Percentiles rank a stretch among this genome's conserved stretches.
These are phyloP conservation scores for Zosterops hypoxanthus DNA, from an alignment of 2,113 vertebrate species.

Conservation along the genomic window DNA sequence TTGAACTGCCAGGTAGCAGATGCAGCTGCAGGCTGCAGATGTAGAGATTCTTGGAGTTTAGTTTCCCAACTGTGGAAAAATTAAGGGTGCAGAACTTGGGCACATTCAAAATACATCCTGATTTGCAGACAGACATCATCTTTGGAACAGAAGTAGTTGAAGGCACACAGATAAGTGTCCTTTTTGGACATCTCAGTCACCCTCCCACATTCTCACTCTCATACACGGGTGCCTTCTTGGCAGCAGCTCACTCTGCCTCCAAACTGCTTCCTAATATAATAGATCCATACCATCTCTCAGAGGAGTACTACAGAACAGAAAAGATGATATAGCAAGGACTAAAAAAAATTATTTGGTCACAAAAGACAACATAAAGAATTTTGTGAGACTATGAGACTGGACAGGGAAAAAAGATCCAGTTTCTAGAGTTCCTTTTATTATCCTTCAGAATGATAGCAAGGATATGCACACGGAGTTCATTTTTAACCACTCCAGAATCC, in stretches of 20 bases:
- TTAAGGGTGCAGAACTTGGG: slow-evolving; percentile 2
- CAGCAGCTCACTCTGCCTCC: neutral
- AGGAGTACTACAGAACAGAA: neutral
- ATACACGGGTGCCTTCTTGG: neutral
- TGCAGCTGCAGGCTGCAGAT: neutral
- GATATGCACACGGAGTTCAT: neutral
- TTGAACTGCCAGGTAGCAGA: neutral
- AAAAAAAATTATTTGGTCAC: neutral
- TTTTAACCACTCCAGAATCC: neutral
- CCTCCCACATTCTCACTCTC: neutral
- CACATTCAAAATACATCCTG: neutral
- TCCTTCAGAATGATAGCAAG: neutral
- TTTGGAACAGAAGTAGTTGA: neutral
- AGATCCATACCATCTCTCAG: neutral
- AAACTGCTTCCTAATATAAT: neutral
- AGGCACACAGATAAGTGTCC: neutral
- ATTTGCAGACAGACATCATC: neutral
- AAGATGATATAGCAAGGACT: neutral
- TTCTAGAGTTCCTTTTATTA: neutral
- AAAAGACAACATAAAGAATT: neutral
- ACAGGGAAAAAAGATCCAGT: neutral
- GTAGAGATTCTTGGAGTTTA: neutral
- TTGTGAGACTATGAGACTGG: neutral
- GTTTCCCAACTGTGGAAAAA: neutral
- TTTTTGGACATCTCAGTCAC: neutral